A percentile compares a stretch with the other conserved stretches of the same genome.
phyloP scores from a whole-genome alignment of 2,888 invertebrate species.

The Tipula confusa region DNA sequence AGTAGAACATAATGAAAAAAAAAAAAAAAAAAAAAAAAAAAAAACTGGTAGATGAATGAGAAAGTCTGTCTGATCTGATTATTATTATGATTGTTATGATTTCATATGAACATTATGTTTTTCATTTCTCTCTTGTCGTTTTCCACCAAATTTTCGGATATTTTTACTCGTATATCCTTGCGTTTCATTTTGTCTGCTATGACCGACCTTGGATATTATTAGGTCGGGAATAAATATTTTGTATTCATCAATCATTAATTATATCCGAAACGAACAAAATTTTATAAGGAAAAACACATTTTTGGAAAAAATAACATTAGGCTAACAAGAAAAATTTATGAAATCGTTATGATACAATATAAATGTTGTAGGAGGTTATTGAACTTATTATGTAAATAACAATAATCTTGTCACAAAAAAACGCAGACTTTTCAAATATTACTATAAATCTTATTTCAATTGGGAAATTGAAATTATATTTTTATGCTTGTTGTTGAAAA shows the following conservation, averaged over 20 bases:
- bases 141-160: not conserved
- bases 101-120: not conserved
- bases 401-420: not conserved
- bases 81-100: conserved; percentile 27
- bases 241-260: conserved; percentile 12
- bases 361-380: not conserved
- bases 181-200: not conserved
- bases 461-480: conserved; percentile 20
- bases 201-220: conserved; percentile 26
- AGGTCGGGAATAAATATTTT: conserved; percentile 28
- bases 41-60: not conserved
- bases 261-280: not conserved
- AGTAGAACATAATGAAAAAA: not conserved
- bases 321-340: not conserved
- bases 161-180: not conserved
- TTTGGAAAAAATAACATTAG: not conserved
- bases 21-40: not conserved
- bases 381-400: conserved; percentile 5
- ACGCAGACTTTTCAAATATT: not conserved
- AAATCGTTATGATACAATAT: not conserved
- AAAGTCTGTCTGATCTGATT: conserved; percentile 29
- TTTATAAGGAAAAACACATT: not conserved
- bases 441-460: not conserved
- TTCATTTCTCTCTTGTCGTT: not conserved
- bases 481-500: not conserved